These are phyloP conservation scores for Apotomis turbidana DNA, from an alignment of 2,888 invertebrate genomes.

Conservation along the genomic window DNA sequence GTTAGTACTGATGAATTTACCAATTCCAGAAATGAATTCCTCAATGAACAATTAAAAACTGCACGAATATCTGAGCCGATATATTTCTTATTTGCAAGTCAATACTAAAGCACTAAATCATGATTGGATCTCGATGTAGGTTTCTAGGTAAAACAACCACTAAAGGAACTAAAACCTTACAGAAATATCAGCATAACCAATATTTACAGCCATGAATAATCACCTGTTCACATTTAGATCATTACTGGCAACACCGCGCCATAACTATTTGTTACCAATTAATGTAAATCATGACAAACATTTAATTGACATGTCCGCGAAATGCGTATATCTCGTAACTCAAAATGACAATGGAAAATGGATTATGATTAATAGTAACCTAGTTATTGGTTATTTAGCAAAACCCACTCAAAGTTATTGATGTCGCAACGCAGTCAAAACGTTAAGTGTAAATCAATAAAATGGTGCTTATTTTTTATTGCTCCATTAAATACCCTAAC, in stretches of 20 bases:
- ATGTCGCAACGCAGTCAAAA: slow-evolving; percentile 6
- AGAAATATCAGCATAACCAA: background rate
- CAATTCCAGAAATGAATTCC: too few relatives aligned
- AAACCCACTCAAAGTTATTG: background rate
- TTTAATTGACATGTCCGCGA: slow-evolving; percentile 30
- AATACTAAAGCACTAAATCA: too few relatives aligned
- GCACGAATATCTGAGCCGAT: too few relatives aligned
- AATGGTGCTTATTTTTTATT: background rate
- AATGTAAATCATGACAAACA: slow-evolving; percentile 22
- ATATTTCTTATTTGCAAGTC: too few relatives aligned
- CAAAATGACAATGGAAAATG: slow-evolving; percentile 27
- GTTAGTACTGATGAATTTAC: too few relatives aligned
- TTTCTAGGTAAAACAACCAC: background rate
- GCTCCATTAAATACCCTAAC: too few relatives aligned
- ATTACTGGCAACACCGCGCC: slow-evolving; percentile 2
- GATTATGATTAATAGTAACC: slow-evolving; percentile 33
- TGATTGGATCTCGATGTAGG: background rate
- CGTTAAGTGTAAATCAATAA: background rate
- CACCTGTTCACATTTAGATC: slow-evolving; percentile 15
- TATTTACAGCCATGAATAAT: slow-evolving; percentile 27
- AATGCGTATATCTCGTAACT: slow-evolving; percentile 19
- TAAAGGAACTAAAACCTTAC: slow-evolving; percentile 5
- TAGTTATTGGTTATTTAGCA: slow-evolving; percentile 12
- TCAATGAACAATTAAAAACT: too few relatives aligned
- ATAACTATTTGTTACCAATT: slow-evolving; percentile 36